Base-by-base conservation (phyloP, 2,888 invertebrate species). In the Rotaria macrura region DNA sequence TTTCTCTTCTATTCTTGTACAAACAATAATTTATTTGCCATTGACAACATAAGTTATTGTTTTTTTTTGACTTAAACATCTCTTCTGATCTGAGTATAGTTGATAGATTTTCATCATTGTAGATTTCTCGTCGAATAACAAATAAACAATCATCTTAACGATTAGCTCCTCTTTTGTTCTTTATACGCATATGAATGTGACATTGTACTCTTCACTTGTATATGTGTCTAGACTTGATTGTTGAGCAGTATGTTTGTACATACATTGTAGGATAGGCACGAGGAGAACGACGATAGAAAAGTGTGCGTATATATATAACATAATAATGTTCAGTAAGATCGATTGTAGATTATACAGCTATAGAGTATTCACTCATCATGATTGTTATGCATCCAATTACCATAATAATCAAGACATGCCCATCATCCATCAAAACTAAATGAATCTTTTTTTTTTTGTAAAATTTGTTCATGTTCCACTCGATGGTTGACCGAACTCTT, bases 141-240 rank as follows among this genome's bases (percentile, higher is more conserved):
- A 65, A 65, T 65, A 65, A 65, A 65, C 65, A 65, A 65, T 65
- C 65, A 65, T 65, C 29, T 65, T 65, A 17, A 65, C 65, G 65
- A 65, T 65, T 65, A 65, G 65, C 65, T 65, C 65, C 65, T 65
- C 29, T 29, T 65, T 65, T 65, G 17, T 34, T 65, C 20, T 65
- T 65, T 34, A 7, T 34, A 29, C 20, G 20, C 34, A 65, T 65
- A 34, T 65, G 34, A 34, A 34, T 65, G 34, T 65, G 65, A 65
- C 65, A 65, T 65, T 65, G 65, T 17, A 65, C 34, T 65, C 65
- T 34, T 20, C 65, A 20, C 20, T 65, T 14, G 14, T 34, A 10
- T 57, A 20, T 20, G 10, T 65, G 65, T 65, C 65, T 65, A 65
- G 65, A 65, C 65, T 65, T 65, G 65, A 65, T 65, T 65, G 65